Conservation (phyloP, 2,888 invertebrate genomes). For the Xylophagus ater region DNA sequence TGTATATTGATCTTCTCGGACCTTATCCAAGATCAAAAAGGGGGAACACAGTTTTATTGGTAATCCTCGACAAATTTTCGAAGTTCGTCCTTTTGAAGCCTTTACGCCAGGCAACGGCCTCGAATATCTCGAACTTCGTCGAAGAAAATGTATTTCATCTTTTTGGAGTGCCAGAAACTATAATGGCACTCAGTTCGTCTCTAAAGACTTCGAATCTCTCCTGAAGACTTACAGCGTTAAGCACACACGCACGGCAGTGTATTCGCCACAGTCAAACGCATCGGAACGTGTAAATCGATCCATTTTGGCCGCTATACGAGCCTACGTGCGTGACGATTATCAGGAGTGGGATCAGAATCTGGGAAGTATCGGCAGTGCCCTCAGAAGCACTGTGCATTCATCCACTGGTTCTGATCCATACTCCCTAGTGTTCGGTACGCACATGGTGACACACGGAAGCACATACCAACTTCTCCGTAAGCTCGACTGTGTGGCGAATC, state of each 20-base stretch:
- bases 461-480: conserved; percentile 5
- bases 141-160: background rate
- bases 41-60: background rate
- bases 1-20: background rate
- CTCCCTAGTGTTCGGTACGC: too few species aligned
- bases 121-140: background rate
- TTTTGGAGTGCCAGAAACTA: background rate
- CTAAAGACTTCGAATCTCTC: conserved; percentile 13
- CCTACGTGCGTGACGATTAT: conserved; percentile 19
- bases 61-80: too few species aligned
- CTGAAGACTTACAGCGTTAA: conserved; percentile 14
- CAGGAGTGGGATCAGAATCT: conserved; percentile 23
- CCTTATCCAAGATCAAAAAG: background rate
- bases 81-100: background rate
- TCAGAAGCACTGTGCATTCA: too few species aligned
- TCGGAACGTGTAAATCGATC: conserved; percentile 25
- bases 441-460: too few species aligned
- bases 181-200: conserved; percentile 22
- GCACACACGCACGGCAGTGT: conserved; percentile 19
- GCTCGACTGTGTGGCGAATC: background rate
- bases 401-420: conserved; percentile 18
- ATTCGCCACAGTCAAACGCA: conserved; percentile 28
- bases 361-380: conserved; percentile 21
- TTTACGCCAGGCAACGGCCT: background rate
- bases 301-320: conserved; percentile 23